Conservation (phyloP, 2,113 vertebrate genomes). For the Eleginops maclovinus region DNA sequence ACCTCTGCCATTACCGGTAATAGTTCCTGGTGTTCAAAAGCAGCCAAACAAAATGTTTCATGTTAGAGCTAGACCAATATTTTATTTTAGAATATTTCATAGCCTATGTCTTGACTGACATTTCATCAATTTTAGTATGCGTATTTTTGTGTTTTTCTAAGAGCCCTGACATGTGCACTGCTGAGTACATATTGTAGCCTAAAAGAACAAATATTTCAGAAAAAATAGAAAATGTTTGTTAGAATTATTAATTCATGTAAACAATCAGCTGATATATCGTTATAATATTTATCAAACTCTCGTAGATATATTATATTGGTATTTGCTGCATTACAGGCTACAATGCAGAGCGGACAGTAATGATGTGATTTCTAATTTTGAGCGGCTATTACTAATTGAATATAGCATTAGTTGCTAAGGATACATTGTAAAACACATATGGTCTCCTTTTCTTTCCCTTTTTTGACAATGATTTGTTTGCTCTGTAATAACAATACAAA, state of each 20-base stretch:
- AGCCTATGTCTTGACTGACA: too few relatives aligned
- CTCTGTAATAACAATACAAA: too few relatives aligned
- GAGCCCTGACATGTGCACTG: not conserved
- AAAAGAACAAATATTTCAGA: too few relatives aligned
- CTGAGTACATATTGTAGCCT: not conserved
- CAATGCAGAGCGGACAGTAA: not conserved
- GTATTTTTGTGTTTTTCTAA: not conserved
- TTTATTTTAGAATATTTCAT: not conserved
- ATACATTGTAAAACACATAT: not conserved
- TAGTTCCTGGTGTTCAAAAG: not conserved
- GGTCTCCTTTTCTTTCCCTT: not conserved
- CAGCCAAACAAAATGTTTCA: not conserved
- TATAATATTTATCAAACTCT: not conserved
- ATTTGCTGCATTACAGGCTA: not conserved
- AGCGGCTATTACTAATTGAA: not conserved
- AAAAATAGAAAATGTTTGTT: not conserved
- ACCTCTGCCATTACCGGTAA: not conserved
- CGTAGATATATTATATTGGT: not conserved
- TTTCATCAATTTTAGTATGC: not conserved
- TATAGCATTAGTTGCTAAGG: not conserved
- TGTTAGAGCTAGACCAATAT: not conserved
- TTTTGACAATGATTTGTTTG: not conserved
- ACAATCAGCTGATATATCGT: not conserved
- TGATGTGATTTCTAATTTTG: not conserved
- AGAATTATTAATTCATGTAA: too few relatives aligned